Conservation (phyloP, 2,888 invertebrate species). For the Calliscelio sp. region DNA sequence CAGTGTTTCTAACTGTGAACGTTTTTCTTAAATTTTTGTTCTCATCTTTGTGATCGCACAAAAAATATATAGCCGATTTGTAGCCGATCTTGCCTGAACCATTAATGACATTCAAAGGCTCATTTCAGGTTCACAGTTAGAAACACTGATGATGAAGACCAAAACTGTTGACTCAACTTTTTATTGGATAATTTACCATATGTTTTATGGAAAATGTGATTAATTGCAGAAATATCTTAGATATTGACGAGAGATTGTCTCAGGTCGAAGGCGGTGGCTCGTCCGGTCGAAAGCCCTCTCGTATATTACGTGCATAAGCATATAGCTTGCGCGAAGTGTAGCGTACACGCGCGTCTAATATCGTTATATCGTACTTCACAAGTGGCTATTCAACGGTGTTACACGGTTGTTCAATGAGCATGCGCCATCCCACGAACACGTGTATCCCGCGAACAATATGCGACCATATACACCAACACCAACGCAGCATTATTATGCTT, state of each 20-base stretch:
- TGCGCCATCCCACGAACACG: constrained; percentile 66
- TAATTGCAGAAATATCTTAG: constrained; percentile 15
- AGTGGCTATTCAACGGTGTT: constrained; percentile 73
- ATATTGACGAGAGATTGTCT: constrained; percentile 9
- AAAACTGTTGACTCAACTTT: too few species aligned
- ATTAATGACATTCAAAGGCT: too few species aligned
- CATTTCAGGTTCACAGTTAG: too few species aligned
- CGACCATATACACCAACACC: constrained; percentile 49
- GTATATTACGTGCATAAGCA: constrained; percentile 71
- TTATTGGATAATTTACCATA: too few species aligned
- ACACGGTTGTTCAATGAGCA: constrained; percentile 67
- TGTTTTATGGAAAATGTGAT: constrained; percentile 6
- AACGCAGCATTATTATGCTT: constrained; percentile 51
- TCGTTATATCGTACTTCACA: constrained; percentile 74
- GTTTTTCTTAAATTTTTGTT: too few species aligned
- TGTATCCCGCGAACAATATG: constrained; percentile 60
- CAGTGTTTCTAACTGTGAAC: too few species aligned
- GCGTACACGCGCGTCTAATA: constrained; percentile 71
- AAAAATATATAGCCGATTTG: too few species aligned
- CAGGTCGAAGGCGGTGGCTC: constrained; percentile 12
- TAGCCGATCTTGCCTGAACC: too few species aligned
- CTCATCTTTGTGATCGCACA: too few species aligned
- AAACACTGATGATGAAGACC: too few species aligned
- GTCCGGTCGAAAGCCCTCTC: constrained; percentile 48
- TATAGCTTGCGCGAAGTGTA: constrained; percentile 54